These are phyloP conservation scores for Bombylius discolor DNA, from an alignment of 2,888 invertebrate species.

Conservation along the genomic window DNA sequence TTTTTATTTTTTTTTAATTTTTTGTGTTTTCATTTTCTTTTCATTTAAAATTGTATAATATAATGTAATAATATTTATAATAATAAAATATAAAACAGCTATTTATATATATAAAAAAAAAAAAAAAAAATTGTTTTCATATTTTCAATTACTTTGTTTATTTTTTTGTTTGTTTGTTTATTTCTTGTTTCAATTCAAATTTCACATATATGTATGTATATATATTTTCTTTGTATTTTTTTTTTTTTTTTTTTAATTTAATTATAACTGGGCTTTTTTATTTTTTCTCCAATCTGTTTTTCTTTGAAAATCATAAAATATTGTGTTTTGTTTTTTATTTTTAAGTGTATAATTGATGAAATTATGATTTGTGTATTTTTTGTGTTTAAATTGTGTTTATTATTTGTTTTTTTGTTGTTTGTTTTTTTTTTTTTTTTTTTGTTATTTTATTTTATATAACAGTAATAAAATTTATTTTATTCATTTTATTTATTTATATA, in stretches of 20 bases:
- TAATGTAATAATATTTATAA: slow-evolving; percentile 6
- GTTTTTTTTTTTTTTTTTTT: neutral
- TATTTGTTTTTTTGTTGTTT: neutral
- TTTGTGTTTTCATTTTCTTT: too few species aligned
- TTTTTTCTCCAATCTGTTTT: neutral
- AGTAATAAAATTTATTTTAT: too few species aligned
- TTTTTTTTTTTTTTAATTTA: neutral
- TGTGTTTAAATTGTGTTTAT: neutral
- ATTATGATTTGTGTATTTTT: neutral
- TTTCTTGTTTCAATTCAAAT: neutral
- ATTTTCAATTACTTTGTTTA: neutral
- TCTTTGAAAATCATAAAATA: neutral
- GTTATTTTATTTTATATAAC: too few species aligned
- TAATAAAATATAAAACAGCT: neutral
- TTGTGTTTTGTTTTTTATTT: too few species aligned
- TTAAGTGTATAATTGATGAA: too few species aligned
- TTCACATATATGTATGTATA: too few species aligned
- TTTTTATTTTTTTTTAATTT: too few species aligned
- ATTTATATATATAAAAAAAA: neutral
- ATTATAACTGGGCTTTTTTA: neutral
- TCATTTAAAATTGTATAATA: neutral
- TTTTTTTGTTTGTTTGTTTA: neutral
- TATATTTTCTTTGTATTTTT: too few species aligned
- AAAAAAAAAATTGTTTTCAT: slow-evolving; percentile 1
- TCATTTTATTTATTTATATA: too few species aligned